Conservation (phyloP, 2,113 vertebrate species). For the Mesoclemmys tuberculata region DNA sequence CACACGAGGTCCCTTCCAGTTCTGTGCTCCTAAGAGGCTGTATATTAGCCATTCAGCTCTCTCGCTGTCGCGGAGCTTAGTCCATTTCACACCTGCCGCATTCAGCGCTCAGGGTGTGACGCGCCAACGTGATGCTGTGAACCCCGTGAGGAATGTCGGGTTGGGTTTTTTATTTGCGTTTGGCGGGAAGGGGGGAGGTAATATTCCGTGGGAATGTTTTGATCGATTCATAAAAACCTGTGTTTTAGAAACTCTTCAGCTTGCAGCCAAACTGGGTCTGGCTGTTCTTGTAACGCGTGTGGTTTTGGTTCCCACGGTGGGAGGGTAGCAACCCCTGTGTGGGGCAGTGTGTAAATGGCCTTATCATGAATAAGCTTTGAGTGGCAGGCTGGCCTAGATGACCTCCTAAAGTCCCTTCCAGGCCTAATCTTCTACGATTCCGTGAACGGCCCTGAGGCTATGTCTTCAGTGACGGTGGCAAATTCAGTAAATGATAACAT, state of each 20-base stretch:
- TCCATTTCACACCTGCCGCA: neutral
- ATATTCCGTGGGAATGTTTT: neutral
- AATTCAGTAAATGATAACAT: accelerated
- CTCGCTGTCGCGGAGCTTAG: accelerated
- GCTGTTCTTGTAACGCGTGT: no score
- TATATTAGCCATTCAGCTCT: accelerated
- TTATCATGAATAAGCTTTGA: no score
- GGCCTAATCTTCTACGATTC: no score
- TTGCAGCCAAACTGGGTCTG: neutral
- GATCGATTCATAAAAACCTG: neutral
- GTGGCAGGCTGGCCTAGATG: no score
- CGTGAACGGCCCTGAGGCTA: neutral
- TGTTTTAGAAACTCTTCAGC: neutral
- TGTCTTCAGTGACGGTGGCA: no score
- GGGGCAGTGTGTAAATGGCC: neutral
- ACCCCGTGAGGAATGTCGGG: neutral
- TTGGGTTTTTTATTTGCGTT: neutral
- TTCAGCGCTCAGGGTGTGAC: neutral
- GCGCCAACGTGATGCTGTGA: neutral
- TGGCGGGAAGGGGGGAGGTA: neutral
- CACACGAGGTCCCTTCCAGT: no score
- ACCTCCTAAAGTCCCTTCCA: no score
- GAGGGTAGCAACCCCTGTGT: neutral
- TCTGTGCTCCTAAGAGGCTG: neutral
- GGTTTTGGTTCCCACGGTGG: neutral